Percentiles rank a stretch among this genome's conserved stretches.
Conservation (phyloP, 2,888 invertebrate genomes). For the Poecilus cupreus region DNA sequence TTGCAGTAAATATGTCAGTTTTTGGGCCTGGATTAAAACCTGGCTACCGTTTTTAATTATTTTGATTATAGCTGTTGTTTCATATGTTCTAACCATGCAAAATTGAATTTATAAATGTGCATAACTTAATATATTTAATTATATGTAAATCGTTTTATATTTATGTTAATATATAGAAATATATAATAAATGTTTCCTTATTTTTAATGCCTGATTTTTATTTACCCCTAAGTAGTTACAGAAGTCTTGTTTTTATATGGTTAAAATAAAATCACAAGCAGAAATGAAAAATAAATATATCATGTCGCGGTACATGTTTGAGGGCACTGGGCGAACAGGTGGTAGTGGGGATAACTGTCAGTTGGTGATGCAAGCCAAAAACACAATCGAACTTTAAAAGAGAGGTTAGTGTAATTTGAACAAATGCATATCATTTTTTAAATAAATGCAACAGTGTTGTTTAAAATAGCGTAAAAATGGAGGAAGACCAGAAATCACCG, state of each 20-base stretch:
- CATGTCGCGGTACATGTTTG: too few relatives aligned
- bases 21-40: constrained; percentile 83
- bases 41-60: constrained; percentile 84
- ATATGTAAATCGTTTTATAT: neutral
- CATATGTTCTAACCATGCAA: neutral
- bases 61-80: neutral
- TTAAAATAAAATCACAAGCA: too few relatives aligned
- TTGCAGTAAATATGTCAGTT: constrained; percentile 87
- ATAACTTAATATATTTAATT: neutral
- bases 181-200: neutral
- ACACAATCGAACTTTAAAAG: neutral
- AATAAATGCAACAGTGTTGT: neutral
- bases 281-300: too few relatives aligned
- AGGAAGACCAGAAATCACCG: neutral
- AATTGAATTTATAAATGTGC: neutral
- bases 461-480: neutral
- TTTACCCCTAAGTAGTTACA: too few relatives aligned
- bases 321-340: neutral
- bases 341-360: neutral
- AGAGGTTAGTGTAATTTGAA: neutral
- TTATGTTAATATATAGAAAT: neutral
- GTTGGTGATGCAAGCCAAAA: neutral
- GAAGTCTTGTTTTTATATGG: too few relatives aligned
- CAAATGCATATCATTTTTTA: neutral
- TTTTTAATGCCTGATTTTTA: neutral